Base-by-base conservation (phyloP, 1,140 invertebrate genomes). In the Panulirus ornatus region DNA sequence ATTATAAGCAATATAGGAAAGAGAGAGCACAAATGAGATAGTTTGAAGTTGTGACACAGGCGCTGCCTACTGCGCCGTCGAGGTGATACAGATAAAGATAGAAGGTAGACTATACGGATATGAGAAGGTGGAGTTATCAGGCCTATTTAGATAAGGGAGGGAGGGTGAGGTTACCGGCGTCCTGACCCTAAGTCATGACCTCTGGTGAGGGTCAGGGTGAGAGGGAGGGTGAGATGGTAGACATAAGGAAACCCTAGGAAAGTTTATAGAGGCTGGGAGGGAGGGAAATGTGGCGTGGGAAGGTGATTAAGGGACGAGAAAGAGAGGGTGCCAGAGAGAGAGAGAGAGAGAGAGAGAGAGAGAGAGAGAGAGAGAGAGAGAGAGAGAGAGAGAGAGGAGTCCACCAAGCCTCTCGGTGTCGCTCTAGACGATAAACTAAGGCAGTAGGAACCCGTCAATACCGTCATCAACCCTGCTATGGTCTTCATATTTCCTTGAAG, bases 101-200 rank as follows among this genome's bases (percentile, higher is more conserved):
- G 66, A 70, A 34, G n/a, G 22, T 9, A 34, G 9, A 34, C 27
- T n/a, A 70, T n/a, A 70, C 27, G 36, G 71, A 75, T n/a, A 75
- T n/a, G 36, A 34, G 36, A 34, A 36, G 71, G 73, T 8, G 9
- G 71, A 5, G 5, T 11, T 38, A 11, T 36, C 34, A 75, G 6
- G 5, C 6, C 6, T 75, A 75, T 75, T 75, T 75, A 76, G 73
- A 76, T 42, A 76, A 76, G 73, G 40, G 1, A 27, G 40, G 44
- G 73, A 3, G 73, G 38, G 27, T 14, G n/a, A n/a, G 5, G 44
- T 47, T 47, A 47, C 14, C 5, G 44, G 5, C 44, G 5, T 47
- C 44, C 5, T 47, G 44, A 47, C 44, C 34, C 22, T 1, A 71
- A 27, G 66, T 11, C 5, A 36, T 27, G n/a, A 27, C 30, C 34